Percentiles rank a stretch among this genome's conserved stretches.
These are phyloP conservation scores for Xyliphius kryptos DNA, from an alignment of 2,113 vertebrate species.

Conservation along the genomic window DNA sequence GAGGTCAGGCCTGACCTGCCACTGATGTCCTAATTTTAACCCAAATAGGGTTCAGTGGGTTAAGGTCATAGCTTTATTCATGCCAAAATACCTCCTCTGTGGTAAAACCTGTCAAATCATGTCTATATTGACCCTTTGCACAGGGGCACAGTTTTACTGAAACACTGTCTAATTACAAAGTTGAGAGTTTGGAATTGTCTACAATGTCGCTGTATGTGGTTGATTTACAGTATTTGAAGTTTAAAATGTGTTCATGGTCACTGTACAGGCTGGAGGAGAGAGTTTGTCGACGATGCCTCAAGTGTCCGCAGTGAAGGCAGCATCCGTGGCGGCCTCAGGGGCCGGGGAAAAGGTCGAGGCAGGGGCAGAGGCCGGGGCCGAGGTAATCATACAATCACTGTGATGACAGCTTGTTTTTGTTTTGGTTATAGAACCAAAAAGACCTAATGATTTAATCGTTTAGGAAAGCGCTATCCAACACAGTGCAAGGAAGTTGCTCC, in stretches of 20 bases:
- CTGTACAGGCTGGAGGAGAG: constrained; percentile 75
- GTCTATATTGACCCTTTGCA: no score
- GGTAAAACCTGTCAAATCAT: no score
- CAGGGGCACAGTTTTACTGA: no score
- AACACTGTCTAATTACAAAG: background rate
- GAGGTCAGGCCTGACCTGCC: no score
- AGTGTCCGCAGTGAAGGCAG: constrained; percentile 77
- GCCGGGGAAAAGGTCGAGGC: constrained; percentile 77
- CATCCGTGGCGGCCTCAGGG: constrained; percentile 70
- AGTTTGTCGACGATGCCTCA: constrained; percentile 73
- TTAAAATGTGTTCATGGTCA: constrained; percentile 1
- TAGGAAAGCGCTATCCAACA: no score
- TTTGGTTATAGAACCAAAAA: background rate
- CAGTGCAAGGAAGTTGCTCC: no score
- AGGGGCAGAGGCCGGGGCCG: constrained; percentile 77
- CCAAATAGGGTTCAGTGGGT: no score
- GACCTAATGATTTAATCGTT: no score
- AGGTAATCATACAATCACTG: constrained; percentile 52
- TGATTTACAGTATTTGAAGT: background rate
- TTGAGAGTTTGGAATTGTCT: background rate
- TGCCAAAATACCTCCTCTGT: no score
- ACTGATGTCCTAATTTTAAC: no score
- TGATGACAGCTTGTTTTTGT: background rate
- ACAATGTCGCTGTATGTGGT: background rate
- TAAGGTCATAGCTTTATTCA: no score